A percentile compares a stretch with the other conserved stretches of the same genome.
These are phyloP conservation scores for Liparis tanakae DNA, from an alignment of 2,797 vertebrate species.

Conservation along the genomic window DNA sequence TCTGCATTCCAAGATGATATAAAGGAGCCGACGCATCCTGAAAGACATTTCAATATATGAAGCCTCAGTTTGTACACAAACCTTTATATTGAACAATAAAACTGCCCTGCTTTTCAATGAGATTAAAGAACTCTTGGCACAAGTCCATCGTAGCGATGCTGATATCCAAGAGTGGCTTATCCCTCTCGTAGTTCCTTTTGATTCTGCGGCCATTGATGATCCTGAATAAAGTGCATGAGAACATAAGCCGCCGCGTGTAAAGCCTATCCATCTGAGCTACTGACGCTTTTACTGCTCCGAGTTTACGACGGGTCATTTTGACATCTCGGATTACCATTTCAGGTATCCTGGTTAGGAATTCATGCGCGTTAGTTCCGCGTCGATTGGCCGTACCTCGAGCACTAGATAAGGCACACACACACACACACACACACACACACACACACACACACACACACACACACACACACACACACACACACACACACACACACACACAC, in stretches of 20 bases:
- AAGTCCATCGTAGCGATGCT: too few relatives aligned
- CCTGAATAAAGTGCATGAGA: not conserved
- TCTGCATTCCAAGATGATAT: not conserved
- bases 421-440: accelerated
- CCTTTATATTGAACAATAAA: not conserved
- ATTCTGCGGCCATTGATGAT: constrained; percentile 10
- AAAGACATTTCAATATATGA: not conserved
- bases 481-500: too few relatives aligned
- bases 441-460: too few relatives aligned
- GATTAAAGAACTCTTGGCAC: not conserved
- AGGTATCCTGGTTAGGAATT: constrained; percentile 13
- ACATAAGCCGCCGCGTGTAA: not conserved
- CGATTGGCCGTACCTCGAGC: constrained; percentile 30
- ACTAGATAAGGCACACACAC: not conserved
- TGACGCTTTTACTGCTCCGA: constrained; percentile 22
- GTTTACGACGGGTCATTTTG: constrained; percentile 24
- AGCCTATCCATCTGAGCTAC: constrained; percentile 6
- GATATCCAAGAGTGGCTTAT: constrained; percentile 12
- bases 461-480: too few relatives aligned
- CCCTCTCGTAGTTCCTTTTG: constrained; percentile 11
- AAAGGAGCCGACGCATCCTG: not conserved
- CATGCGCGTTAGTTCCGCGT: not conserved
- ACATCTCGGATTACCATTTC: constrained; percentile 32
- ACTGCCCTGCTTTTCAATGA: not conserved
- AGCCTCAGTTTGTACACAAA: not conserved